Percentiles rank a stretch among this genome's conserved stretches.
Evolutionary conservation across 2,888 invertebrate species (phyloP).

Genomic region (Oscheius sp.): DNA sequence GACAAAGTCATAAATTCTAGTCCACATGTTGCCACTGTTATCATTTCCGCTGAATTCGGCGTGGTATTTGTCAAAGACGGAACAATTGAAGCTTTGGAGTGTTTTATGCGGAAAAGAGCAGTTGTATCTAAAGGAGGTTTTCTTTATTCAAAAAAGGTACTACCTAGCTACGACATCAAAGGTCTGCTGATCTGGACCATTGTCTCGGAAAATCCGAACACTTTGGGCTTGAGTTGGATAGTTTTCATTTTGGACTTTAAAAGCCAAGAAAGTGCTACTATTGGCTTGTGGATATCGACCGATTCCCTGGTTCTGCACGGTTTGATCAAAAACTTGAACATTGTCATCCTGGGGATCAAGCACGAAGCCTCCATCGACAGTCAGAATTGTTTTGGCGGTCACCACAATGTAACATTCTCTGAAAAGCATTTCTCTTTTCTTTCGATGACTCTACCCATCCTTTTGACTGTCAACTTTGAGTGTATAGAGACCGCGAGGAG

Average conservation of each 20-base stretch:
- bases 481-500: slow-evolving; percentile 36
- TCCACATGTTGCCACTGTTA: slow-evolving; percentile 50
- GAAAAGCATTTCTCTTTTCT: slow-evolving; percentile 4
- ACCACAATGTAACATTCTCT: slow-evolving; percentile 46
- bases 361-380: slow-evolving; percentile 59
- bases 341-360: slow-evolving; percentile 47
- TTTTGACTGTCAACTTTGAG: slow-evolving; percentile 34
- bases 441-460: slow-evolving; percentile 30
- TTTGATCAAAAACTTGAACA: slow-evolving; percentile 36
- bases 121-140: slow-evolving; percentile 41
- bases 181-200: slow-evolving; percentile 30
- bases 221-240: slow-evolving; percentile 37
- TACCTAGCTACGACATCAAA: slow-evolving; percentile 36
- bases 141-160: neutral
- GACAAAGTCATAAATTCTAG: slow-evolving; percentile 54
- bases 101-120: slow-evolving; percentile 51
- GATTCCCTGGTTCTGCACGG: slow-evolving; percentile 43
- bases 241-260: slow-evolving; percentile 40
- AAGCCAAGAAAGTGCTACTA: slow-evolving; percentile 32
- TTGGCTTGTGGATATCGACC: slow-evolving; percentile 40
- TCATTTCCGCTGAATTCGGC: slow-evolving; percentile 50
- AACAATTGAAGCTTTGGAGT: slow-evolving; percentile 42
- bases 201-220: slow-evolving; percentile 41
- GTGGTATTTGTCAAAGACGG: slow-evolving; percentile 39
- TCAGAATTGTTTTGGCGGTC: slow-evolving; percentile 41